Conservation (phyloP, 2,113 vertebrate genomes). For the Nothoprocta pentlandii region DNA sequence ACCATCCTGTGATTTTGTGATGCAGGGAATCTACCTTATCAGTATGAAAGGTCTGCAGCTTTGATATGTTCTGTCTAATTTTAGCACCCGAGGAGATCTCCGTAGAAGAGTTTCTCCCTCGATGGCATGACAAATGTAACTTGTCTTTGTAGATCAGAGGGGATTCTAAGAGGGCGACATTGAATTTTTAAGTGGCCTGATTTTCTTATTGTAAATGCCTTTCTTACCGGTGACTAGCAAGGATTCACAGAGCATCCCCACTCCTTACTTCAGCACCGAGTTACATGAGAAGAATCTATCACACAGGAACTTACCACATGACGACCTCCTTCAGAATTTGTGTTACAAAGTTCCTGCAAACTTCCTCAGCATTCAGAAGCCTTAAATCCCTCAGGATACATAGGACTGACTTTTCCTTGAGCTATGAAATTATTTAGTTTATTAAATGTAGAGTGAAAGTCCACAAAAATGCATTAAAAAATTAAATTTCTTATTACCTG, state of each 20-base stretch:
- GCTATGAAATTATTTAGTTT: neutral
- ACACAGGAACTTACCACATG: neutral
- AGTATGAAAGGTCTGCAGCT: neutral
- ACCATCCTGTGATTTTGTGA: no score
- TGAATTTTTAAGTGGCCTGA: neutral
- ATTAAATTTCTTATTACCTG: neutral
- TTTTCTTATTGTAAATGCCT: neutral
- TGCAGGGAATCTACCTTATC: neutral
- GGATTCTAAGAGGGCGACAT: fast-evolving
- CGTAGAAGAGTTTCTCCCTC: neutral
- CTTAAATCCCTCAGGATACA: neutral
- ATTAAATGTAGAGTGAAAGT: neutral
- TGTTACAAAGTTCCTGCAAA: neutral
- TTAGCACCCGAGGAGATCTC: neutral
- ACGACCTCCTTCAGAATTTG: neutral
- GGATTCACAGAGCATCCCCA: neutral
- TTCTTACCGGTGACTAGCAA: neutral
- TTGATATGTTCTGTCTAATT: neutral
- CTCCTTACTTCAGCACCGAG: fast-evolving
- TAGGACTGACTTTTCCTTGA: neutral
- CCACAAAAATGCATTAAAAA: neutral
- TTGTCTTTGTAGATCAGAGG: neutral
- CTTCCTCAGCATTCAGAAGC: neutral
- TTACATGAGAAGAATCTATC: neutral
- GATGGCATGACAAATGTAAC: neutral